Evolutionary conservation across 2,797 vertebrate genomes (phyloP).

Genomic region (Helarctos malayanus): DNA sequence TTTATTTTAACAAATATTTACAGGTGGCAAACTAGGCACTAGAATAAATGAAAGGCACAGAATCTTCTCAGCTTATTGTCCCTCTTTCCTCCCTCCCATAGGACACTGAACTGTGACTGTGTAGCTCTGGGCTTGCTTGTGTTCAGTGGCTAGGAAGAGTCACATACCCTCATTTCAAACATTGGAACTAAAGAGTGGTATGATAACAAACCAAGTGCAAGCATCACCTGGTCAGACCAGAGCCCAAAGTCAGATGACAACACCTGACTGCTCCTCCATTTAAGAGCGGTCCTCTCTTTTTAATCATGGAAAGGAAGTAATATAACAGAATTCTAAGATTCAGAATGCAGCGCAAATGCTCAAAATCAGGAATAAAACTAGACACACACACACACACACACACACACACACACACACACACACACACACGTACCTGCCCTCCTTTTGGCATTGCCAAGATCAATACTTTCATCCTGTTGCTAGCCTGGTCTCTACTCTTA

Average conservation of each 20-base stretch:
- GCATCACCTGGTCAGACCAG: background rate
- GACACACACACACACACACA: fast-evolving
- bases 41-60: background rate
- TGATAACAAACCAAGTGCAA: background rate
- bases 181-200: background rate
- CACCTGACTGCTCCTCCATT: background rate
- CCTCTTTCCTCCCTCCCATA: background rate
- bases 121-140: background rate
- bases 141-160: background rate
- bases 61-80: background rate
- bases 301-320: background rate
- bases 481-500: background rate
- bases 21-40: background rate
- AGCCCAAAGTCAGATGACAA: background rate
- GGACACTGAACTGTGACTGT: fast-evolving
- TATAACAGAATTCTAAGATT: background rate
- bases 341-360: background rate
- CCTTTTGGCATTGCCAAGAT: background rate
- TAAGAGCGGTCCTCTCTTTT: background rate
- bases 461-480: background rate
- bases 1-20: background rate
- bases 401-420: fast-evolving
- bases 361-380: background rate
- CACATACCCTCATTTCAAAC: background rate
- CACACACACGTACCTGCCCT: fast-evolving